Percentiles rank a stretch among this genome's conserved stretches.
These are phyloP conservation scores for Herpailurus yagouaroundi DNA, from an alignment of 2,113 vertebrate genomes.

Conservation along the genomic window DNA sequence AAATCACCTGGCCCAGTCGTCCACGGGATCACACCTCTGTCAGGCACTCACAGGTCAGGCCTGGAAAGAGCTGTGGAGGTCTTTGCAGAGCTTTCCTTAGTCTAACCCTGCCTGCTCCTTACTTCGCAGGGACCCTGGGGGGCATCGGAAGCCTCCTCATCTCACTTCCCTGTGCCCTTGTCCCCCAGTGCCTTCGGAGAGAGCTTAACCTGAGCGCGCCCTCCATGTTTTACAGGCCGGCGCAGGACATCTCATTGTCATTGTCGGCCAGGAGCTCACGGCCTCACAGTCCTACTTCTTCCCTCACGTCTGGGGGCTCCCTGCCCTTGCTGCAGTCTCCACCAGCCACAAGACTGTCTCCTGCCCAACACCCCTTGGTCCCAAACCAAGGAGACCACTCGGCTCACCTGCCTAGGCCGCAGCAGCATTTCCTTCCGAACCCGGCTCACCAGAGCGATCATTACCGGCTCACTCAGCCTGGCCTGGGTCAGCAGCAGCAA, in stretches of 20 bases:
- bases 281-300: slow-evolving; percentile 97
- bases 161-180: neutral
- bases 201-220: slow-evolving; percentile 11
- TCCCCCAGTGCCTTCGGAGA: neutral
- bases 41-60: neutral
- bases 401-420: slow-evolving; percentile 83
- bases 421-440: slow-evolving; percentile 85
- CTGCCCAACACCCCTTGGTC: slow-evolving; percentile 84
- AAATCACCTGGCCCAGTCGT: neutral
- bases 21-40: neutral
- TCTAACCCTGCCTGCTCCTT: neutral
- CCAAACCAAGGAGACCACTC: slow-evolving; percentile 85
- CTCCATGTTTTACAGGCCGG: slow-evolving; percentile 89
- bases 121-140: neutral
- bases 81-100: neutral
- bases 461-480: slow-evolving; percentile 83
- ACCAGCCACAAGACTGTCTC: slow-evolving; percentile 88
- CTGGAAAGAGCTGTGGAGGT: neutral
- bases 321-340: slow-evolving; percentile 94
- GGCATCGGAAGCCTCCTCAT: neutral
- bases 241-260: slow-evolving; percentile 90
- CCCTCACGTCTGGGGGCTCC: slow-evolving; percentile 94
- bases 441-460: slow-evolving; percentile 88
- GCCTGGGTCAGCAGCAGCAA: slow-evolving; percentile 85
- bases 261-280: slow-evolving; percentile 89